Evolutionary conservation across 2,113 vertebrate genomes (phyloP), one percentile per base, ranked within the genome.

Genomic region (Alosa alosa): DNA sequence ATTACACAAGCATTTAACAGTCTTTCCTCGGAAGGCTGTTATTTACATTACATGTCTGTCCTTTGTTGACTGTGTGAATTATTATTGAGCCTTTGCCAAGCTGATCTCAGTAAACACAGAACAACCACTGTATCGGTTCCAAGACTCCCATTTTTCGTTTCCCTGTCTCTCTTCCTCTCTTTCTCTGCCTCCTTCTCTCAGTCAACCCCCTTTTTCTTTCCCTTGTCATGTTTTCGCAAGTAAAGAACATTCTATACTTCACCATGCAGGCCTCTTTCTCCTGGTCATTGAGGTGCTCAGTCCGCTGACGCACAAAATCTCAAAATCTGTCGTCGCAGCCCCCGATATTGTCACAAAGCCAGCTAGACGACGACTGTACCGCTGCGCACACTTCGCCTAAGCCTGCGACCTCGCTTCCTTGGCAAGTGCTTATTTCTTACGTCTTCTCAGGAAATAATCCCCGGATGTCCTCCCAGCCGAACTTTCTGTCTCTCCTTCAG

Each of bases 51-150:
- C 18, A 18, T 68, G 44, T 57, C 72, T 78, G n/a, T 78, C 81
- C 83, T 78, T 44, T 78, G 57, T 85, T 86, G 60, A 84, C 50
- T 49, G 82, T n/a, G 20, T 82, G 72, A 83, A 84, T 81, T 81
- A 86, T 87, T 87, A 81, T 44, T 22, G 52, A 52, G 15, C 22
- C 41, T 72, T 36, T 83, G 84, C 82, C 84, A 64, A 64, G 22
- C 39, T 82, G 47, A 82, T 82, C 83, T 85, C 25, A 60, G 41
- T 81, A 81, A 83, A 86, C 52, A 64, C 68, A 75, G 72, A 78
- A 81, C 15, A 10, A 57, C 44, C 11, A 4, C 52, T 75, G 20
- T 84, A 6, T 68, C 7, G 2, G 8, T n/a, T 31, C 31, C 44
- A 22, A 81, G 84, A 81, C 13, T 31, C 17, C 22, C 22, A 57